phyloP scores from a whole-genome alignment of 2,797 vertebrate genomes.

The Bradypodion pumilum region DNA sequence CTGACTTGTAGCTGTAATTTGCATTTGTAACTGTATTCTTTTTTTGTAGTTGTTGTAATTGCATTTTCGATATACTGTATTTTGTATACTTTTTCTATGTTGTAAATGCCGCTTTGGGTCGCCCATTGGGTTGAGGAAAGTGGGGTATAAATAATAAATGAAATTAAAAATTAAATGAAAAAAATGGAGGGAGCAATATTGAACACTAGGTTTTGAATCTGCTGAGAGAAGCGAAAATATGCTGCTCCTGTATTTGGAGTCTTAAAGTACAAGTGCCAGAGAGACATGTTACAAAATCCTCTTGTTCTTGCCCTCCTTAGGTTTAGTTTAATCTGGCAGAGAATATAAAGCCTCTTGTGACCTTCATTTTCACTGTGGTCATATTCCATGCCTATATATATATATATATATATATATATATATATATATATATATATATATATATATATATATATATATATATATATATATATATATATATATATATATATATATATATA shows the following conservation, averaged over 20 bases:
- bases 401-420: conserved; percentile 1
- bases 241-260: not conserved
- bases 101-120: too few species aligned
- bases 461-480: conserved; percentile 1
- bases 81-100: too few species aligned
- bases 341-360: conserved; percentile 3
- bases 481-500: conserved; percentile 8
- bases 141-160: too few species aligned
- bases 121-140: too few species aligned
- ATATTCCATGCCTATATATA: not conserved
- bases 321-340: not conserved
- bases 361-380: conserved; percentile 25
- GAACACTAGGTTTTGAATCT: not conserved
- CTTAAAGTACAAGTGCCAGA: not conserved
- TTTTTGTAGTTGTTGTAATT: too few species aligned
- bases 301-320: not conserved
- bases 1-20: too few species aligned
- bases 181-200: not conserved
- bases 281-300: not conserved
- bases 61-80: too few species aligned
- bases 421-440: conserved; percentile 8
- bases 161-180: too few species aligned
- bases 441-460: not conserved
- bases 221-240: not conserved
- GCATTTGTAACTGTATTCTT: too few species aligned